A percentile compares a stretch with the other conserved stretches of the same genome.
phyloP scores from a whole-genome alignment of 2,113 vertebrate species.

The Mirounga angustirostris region DNA sequence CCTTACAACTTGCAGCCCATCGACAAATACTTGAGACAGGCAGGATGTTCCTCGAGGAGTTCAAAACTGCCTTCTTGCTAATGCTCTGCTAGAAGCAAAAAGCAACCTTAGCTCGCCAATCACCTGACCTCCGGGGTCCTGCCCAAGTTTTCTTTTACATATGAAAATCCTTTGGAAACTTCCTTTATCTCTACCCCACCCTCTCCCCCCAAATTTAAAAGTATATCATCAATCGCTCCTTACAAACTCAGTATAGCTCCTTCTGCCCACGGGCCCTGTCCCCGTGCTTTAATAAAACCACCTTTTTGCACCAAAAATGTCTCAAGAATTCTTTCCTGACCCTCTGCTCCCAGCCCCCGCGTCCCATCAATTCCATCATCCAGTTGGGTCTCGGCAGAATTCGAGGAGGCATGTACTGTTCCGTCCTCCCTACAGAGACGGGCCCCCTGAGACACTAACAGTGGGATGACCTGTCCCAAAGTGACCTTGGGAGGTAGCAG shows the following conservation, averaged over 20 bases:
- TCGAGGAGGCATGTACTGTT: not conserved
- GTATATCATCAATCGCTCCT: not conserved
- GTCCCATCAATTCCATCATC: rapidly evolving
- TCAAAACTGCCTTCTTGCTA: not conserved
- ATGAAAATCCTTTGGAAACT: not conserved
- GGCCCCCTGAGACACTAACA: not conserved
- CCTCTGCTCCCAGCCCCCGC: not conserved
- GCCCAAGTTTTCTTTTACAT: not conserved
- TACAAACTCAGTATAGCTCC: not conserved
- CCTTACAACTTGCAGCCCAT: not conserved
- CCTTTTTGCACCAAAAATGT: not conserved
- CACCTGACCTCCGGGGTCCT: not conserved
- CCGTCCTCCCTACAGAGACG: not conserved
- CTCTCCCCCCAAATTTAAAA: not conserved
- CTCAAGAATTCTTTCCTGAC: not conserved
- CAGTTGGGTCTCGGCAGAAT: not conserved
- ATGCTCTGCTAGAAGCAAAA: not conserved
- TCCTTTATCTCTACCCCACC: not conserved
- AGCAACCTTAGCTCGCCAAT: not conserved
- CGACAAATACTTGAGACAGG: not conserved
- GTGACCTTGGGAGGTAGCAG: not conserved
- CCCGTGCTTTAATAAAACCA: not conserved
- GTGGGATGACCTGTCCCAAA: not conserved
- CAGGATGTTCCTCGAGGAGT: not conserved
- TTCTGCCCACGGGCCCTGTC: not conserved